Percentiles rank a stretch among this genome's conserved stretches.
phyloP scores from a whole-genome alignment of 2,888 invertebrate genomes.

The Gymnocheta viridis region DNA sequence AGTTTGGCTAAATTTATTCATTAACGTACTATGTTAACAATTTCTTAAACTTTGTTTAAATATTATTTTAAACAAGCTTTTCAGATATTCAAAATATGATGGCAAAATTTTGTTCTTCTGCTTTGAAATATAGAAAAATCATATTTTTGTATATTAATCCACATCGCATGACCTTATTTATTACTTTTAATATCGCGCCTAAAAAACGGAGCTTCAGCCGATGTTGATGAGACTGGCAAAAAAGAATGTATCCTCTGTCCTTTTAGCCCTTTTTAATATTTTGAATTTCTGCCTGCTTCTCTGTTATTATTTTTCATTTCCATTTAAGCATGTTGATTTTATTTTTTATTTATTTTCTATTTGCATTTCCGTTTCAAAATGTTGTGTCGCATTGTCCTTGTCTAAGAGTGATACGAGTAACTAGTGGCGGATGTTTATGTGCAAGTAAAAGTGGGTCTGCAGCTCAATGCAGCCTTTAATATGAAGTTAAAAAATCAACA shows the following conservation, averaged over 20 bases:
- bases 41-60: too few species aligned
- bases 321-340: neutral
- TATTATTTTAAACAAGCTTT: too few species aligned
- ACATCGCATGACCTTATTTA: neutral
- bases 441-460: slow-evolving; percentile 27
- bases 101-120: too few species aligned
- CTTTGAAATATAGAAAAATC: too few species aligned
- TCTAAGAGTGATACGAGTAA: slow-evolving; percentile 12
- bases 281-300: neutral
- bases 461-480: slow-evolving; percentile 7
- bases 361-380: slow-evolving; percentile 43
- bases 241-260: neutral
- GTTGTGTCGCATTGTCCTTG: slow-evolving; percentile 66
- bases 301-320: neutral
- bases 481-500: slow-evolving; percentile 11
- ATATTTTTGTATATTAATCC: neutral
- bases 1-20: too few species aligned
- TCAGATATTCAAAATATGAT: too few species aligned
- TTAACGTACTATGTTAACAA: too few species aligned
- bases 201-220: too few species aligned
- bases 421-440: slow-evolving; percentile 8
- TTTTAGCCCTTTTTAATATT: neutral
- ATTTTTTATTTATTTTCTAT: slow-evolving; percentile 19
- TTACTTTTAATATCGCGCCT: neutral
- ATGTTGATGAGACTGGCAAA: neutral